A percentile compares a stretch with the other conserved stretches of the same genome.
Conservation (phyloP, 1,140 invertebrate species). For the Bombyx mandarina region DNA sequence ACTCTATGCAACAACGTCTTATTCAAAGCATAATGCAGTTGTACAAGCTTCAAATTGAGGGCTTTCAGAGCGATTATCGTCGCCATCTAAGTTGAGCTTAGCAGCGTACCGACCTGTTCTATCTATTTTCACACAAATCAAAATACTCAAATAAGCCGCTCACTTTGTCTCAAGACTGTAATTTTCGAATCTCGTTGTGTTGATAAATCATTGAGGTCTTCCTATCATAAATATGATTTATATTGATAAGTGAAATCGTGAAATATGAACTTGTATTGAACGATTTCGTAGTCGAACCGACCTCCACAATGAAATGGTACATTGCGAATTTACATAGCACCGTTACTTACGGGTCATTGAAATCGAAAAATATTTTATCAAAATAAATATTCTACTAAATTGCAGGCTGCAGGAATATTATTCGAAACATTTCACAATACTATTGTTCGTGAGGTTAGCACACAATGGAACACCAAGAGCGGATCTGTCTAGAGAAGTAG, state of each 20-base stretch:
- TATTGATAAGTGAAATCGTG: too few relatives aligned
- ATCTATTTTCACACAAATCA: too few relatives aligned
- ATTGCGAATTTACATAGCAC: too few relatives aligned
- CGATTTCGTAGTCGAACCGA: too few relatives aligned
- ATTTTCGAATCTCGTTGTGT: too few relatives aligned
- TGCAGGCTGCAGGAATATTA: constrained; percentile 41
- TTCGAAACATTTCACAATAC: constrained; percentile 57
- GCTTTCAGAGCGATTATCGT: constrained; percentile 54
- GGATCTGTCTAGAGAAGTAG: constrained; percentile 58
- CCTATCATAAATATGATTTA: too few relatives aligned
- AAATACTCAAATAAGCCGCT: too few relatives aligned
- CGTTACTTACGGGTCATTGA: neutral
- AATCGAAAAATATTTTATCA: constrained; percentile 2
- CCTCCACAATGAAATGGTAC: too few relatives aligned
- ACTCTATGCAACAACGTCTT: constrained; percentile 51
- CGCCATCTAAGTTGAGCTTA: constrained; percentile 32
- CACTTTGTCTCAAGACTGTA: too few relatives aligned
- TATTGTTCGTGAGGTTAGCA: constrained; percentile 53
- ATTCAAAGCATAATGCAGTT: constrained; percentile 52
- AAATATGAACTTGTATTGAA: too few relatives aligned
- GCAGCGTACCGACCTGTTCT: constrained; percentile 18
- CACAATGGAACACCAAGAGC: constrained; percentile 63
- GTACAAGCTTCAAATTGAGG: constrained; percentile 54
- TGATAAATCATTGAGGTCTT: too few relatives aligned
- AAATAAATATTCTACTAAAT: constrained; percentile 13